Evolutionary conservation across 2,888 invertebrate genomes (phyloP).

Genomic region (Andricus quercusramuli): DNA sequence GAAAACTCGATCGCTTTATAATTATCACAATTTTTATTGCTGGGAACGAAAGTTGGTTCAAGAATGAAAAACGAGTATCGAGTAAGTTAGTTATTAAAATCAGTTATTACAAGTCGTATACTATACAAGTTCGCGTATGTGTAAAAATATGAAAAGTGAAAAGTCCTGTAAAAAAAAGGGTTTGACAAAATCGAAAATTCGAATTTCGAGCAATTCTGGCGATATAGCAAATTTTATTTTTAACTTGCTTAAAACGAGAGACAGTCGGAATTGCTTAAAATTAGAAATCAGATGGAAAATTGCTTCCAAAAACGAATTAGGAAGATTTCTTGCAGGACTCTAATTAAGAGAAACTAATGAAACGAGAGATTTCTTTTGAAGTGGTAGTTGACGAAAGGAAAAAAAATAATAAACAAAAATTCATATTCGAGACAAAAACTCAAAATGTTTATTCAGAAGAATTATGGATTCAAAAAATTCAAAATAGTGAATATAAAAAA

Average conservation of each 20-base stretch:
- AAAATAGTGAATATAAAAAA: neutral
- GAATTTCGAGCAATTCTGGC: neutral
- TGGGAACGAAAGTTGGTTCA: neutral
- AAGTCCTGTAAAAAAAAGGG: slow-evolving; percentile 2
- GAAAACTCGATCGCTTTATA: neutral
- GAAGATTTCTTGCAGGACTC: slow-evolving; percentile 35
- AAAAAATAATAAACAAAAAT: neutral
- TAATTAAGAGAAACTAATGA: slow-evolving; percentile 11
- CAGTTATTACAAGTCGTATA: slow-evolving; percentile 27
- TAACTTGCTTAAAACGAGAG: slow-evolving; percentile 67
- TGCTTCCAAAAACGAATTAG: slow-evolving; percentile 42
- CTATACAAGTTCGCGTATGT: slow-evolving; percentile 12
- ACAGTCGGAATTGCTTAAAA: slow-evolving; percentile 3
- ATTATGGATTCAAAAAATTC: neutral
- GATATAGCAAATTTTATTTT: slow-evolving; percentile 70
- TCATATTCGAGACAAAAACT: neutral
- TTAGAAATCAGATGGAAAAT: slow-evolving; percentile 29
- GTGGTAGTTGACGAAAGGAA: neutral
- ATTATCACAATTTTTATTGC: neutral
- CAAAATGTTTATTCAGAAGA: neutral
- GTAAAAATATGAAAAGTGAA: slow-evolving; percentile 11
- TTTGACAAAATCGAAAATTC: neutral
- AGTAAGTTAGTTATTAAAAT: slow-evolving; percentile 29
- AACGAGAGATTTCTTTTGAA: neutral
- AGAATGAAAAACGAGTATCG: neutral